Percentiles rank a stretch among this genome's conserved stretches.
Conservation (phyloP, 2,113 vertebrate genomes). For the Hoplias malabaricus region DNA sequence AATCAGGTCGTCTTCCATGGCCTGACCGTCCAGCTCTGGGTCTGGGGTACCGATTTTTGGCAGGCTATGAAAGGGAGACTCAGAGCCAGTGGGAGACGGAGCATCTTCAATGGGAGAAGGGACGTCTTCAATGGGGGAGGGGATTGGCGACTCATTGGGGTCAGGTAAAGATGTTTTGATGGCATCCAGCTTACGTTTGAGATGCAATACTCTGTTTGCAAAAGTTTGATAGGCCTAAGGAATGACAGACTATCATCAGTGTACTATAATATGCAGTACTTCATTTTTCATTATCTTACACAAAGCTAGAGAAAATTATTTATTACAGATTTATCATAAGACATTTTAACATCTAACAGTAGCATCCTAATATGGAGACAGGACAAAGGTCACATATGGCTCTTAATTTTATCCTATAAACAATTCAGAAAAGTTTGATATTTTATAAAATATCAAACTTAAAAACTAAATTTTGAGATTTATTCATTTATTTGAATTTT, state of each 20-base stretch:
- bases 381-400: too few relatives aligned
- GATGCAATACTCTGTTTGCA: slow-evolving; percentile 89
- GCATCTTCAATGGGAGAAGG: slow-evolving; percentile 92
- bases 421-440: too few relatives aligned
- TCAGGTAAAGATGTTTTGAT: slow-evolving; percentile 86
- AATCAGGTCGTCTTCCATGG: slow-evolving; percentile 67
- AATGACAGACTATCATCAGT: background rate
- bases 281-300: too few relatives aligned
- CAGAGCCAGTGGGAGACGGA: slow-evolving; percentile 89
- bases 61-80: slow-evolving; percentile 88
- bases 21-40: slow-evolving; percentile 64
- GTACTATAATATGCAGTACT: background rate
- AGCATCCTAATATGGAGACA: too few relatives aligned
- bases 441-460: too few relatives aligned
- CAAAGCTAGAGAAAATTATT: too few relatives aligned
- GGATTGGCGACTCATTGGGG: slow-evolving; percentile 90
- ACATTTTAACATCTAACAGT: too few relatives aligned
- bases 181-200: slow-evolving; percentile 93
- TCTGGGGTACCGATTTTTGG: slow-evolving; percentile 60
- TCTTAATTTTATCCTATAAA: too few relatives aligned
- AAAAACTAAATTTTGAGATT: too few relatives aligned
- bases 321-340: too few relatives aligned
- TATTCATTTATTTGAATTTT: too few relatives aligned
- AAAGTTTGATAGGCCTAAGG: slow-evolving; percentile 93
- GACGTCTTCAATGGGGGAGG: slow-evolving; percentile 90